Evolutionary conservation across 2,797 vertebrate species (phyloP).

Genomic region (Emys orbicularis): DNA sequence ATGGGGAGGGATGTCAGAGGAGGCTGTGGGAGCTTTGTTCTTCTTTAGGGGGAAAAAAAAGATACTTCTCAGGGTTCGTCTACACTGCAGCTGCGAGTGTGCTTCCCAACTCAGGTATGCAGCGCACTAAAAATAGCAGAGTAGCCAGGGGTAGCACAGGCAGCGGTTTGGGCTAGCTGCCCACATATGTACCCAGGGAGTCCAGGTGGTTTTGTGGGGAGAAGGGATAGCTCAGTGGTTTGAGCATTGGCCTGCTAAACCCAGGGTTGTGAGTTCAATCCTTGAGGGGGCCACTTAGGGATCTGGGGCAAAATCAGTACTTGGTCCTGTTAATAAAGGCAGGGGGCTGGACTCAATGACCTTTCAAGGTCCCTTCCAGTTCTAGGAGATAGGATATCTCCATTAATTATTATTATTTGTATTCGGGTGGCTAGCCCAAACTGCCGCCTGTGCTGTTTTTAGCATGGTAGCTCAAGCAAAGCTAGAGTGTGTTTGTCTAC

Average conservation of each 20-base stretch:
- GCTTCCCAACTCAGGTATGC: neutral
- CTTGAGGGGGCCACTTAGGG: no score
- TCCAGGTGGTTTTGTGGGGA: neutral
- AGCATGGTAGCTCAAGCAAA: neutral
- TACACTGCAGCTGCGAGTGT: neutral
- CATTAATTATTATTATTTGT: no score
- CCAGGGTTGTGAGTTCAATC: no score
- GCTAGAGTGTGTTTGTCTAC: neutral
- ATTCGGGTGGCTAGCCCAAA: neutral
- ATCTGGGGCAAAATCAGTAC: no score
- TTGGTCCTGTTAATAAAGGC: no score
- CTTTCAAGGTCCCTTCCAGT: no score
- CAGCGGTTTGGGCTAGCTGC: neutral
- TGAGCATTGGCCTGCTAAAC: no score
- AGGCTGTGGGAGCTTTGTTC: neutral
- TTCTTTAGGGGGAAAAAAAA: neutral
- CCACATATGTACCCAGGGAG: neutral
- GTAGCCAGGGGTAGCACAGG: neutral
- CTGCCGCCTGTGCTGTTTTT: neutral
- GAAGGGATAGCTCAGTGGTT: no score
- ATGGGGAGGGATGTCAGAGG: neutral
- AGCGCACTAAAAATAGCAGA: neutral
- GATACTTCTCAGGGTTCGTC: neutral
- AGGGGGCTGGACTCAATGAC: no score
- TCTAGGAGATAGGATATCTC: no score